Percentiles rank a stretch among this genome's conserved stretches.
Evolutionary conservation across 2,888 invertebrate genomes (phyloP).

Genomic region (Melinaea marsaeus): DNA sequence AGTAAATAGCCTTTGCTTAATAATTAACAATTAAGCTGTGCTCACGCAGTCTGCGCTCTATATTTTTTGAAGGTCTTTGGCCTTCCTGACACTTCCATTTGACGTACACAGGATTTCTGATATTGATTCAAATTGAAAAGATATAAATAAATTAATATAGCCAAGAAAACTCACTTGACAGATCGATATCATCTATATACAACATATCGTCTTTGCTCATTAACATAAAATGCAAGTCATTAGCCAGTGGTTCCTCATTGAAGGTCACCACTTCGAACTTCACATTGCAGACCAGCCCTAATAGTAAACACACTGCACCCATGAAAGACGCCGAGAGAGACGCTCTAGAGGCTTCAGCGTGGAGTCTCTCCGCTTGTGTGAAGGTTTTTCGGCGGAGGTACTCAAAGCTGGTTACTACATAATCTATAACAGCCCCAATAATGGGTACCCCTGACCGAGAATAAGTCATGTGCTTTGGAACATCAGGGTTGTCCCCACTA

Average conservation of each 20-base stretch:
- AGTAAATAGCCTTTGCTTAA: constrained; percentile 2
- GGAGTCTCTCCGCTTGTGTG: constrained; percentile 49
- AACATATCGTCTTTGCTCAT: constrained; percentile 63
- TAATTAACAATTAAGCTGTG: too few species aligned
- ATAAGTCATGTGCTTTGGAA: constrained; percentile 54
- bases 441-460: constrained; percentile 56
- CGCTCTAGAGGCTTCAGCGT: constrained; percentile 43
- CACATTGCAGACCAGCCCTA: constrained; percentile 58
- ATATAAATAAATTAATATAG: background rate
- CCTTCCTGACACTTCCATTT: too few species aligned
- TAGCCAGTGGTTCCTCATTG: constrained; percentile 49
- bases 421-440: constrained; percentile 61
- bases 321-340: constrained; percentile 55
- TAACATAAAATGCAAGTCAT: constrained; percentile 63
- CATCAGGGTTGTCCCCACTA: constrained; percentile 35
- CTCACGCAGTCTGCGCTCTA: too few species aligned
- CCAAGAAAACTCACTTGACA: constrained; percentile 52
- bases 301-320: constrained; percentile 49
- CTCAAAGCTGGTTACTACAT: constrained; percentile 53
- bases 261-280: constrained; percentile 67
- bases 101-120: too few species aligned
- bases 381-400: constrained; percentile 52
- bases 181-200: constrained; percentile 66
- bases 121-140: too few species aligned
- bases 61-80: too few species aligned